Conservation (phyloP, 2,113 vertebrate genomes). For the Nibea coibor region DNA sequence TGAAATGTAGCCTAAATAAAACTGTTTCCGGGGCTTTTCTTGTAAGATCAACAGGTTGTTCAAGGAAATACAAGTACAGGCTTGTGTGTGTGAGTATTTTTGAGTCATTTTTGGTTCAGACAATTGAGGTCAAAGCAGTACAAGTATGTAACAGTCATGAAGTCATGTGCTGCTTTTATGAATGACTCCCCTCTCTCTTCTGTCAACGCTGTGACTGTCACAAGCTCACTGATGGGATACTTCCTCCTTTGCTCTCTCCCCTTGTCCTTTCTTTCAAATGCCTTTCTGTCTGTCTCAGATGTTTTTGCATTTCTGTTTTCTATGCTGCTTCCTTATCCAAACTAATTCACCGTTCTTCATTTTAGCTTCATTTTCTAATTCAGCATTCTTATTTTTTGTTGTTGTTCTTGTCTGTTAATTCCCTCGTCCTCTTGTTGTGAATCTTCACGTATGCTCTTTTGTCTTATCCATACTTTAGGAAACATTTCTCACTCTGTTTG, state of each 20-base stretch:
- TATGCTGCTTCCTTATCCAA: background rate
- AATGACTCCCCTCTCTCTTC: constrained; percentile 74
- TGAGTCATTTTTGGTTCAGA: constrained; percentile 23
- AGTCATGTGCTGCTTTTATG: constrained; percentile 80
- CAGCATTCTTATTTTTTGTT: background rate
- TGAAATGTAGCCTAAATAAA: background rate
- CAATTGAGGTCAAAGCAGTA: constrained; percentile 37
- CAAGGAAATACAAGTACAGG: background rate
- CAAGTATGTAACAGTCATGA: constrained; percentile 72
- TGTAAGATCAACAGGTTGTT: background rate
- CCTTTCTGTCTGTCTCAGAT: constrained; percentile 27
- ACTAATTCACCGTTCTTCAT: background rate
- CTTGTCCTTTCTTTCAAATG: constrained; percentile 31
- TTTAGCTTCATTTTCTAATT: background rate
- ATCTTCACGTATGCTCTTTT: background rate
- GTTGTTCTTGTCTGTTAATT: background rate
- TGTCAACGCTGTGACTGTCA: constrained; percentile 76
- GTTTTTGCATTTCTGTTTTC: constrained; percentile 10
- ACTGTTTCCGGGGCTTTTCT: background rate
- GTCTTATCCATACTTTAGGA: background rate
- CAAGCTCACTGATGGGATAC: constrained; percentile 67
- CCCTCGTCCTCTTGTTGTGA: background rate
- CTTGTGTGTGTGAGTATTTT: background rate
- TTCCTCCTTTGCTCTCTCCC: constrained; percentile 56
- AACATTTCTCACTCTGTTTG: background rate